A percentile compares a stretch with the other conserved stretches of the same genome.
Conservation (phyloP, 2,888 invertebrate species). For the Eretmocerus hayati region DNA sequence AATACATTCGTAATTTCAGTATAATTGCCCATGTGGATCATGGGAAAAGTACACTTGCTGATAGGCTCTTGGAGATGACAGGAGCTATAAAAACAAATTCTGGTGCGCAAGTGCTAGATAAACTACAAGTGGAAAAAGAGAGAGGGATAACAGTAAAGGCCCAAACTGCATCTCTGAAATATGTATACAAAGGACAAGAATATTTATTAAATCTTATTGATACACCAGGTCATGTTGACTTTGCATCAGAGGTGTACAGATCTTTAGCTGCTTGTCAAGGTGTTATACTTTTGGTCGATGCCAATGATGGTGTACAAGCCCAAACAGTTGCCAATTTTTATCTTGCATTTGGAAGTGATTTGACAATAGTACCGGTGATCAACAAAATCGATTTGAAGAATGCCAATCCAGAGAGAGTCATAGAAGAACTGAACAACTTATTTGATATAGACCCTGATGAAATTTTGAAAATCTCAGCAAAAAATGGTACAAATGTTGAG, state of each 20-base stretch:
- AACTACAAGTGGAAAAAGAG: conserved; percentile 83
- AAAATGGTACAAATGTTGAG: conserved; percentile 77
- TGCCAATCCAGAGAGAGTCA: conserved; percentile 78
- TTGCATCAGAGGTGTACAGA: conserved; percentile 89
- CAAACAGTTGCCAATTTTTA: conserved; percentile 97
- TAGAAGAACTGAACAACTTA: conserved; percentile 67
- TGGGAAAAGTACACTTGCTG: conserved; percentile 96
- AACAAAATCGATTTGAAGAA: conserved; percentile 95
- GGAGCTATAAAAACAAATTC: conserved; percentile 66
- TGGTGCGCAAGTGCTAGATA: conserved; percentile 69
- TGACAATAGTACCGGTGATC: conserved; percentile 82
- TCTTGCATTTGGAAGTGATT: conserved; percentile 74
- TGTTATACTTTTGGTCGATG: conserved; percentile 89
- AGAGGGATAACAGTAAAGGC: conserved; percentile 98
- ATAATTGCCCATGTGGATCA: conserved; percentile 99
- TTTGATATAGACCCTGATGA: conserved; percentile 72
- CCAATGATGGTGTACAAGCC: conserved; percentile 92
- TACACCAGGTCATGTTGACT: conserved; percentile 98
- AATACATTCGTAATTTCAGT: conserved; percentile 81
- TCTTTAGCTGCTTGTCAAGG: conserved; percentile 92
- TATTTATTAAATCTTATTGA: conserved; percentile 93
- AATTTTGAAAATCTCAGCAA: conserved; percentile 83
- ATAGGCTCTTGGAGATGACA: conserved; percentile 86
- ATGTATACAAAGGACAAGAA: conserved; percentile 58
- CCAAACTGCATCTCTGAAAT: conserved; percentile 84